Conservation (phyloP, 2,888 invertebrate species). For the Caenorhabditis sp. region DNA sequence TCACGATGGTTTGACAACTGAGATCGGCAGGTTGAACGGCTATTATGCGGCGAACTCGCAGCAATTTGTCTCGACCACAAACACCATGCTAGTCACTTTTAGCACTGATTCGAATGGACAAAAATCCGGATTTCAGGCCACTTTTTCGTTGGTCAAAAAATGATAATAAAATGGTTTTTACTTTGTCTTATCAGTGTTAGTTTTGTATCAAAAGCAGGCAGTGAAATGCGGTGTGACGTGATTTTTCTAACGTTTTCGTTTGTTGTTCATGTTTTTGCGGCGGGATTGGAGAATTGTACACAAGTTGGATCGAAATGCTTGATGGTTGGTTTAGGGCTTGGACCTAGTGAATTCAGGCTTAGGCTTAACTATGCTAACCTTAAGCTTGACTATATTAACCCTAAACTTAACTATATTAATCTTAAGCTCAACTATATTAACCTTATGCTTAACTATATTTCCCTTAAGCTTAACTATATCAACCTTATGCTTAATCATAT, state of each 20-base stretch:
- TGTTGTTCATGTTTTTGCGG: slow-evolving; percentile 2
- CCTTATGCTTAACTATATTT: too few species aligned
- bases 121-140: slow-evolving; percentile 1
- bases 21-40: slow-evolving; percentile 30
- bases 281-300: slow-evolving; percentile 9
- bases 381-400: too few species aligned
- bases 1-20: slow-evolving; percentile 26
- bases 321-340: slow-evolving; percentile 9
- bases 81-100: slow-evolving; percentile 34
- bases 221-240: neutral
- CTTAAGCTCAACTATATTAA: too few species aligned
- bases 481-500: too few species aligned
- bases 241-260: neutral
- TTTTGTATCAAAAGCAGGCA: too few species aligned
- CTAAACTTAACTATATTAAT: too few species aligned
- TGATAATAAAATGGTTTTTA: neutral
- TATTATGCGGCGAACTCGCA: slow-evolving; percentile 8
- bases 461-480: too few species aligned
- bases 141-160: neutral
- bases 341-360: slow-evolving; percentile 3
- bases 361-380: too few species aligned
- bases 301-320: slow-evolving; percentile 22
- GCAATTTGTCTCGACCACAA: slow-evolving; percentile 17
- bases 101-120: slow-evolving; percentile 30
- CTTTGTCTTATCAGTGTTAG: neutral